phyloP scores from a whole-genome alignment of 2,113 vertebrate genomes.

The Platichthys flesus region DNA sequence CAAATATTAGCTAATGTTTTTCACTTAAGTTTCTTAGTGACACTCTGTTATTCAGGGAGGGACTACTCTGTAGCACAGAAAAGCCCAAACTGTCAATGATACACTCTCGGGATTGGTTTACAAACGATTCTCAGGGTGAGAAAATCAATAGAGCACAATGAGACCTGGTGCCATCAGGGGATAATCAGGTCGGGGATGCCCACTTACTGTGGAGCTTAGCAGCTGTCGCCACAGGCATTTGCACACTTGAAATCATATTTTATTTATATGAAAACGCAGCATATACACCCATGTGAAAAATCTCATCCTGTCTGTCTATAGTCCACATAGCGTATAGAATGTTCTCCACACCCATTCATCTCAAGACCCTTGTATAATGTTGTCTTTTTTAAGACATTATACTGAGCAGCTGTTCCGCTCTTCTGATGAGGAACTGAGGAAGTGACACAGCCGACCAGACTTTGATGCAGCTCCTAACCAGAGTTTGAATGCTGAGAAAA shows the following conservation, averaged over 20 bases:
- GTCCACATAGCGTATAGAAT: neutral
- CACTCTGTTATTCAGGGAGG: neutral
- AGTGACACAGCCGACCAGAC: constrained; percentile 63
- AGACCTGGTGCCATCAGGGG: constrained; percentile 33
- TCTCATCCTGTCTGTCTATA: neutral
- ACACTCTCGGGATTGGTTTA: constrained; percentile 48
- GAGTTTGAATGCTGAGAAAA: constrained; percentile 62
- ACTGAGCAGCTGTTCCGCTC: constrained; percentile 34
- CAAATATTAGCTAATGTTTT: no score
- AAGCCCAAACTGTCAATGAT: neutral
- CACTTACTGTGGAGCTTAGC: constrained; percentile 20
- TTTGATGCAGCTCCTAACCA: constrained; percentile 45
- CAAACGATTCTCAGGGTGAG: constrained; percentile 11
- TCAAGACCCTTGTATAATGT: neutral
- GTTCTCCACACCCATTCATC: neutral
- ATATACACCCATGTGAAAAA: neutral
- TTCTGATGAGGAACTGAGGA: constrained; percentile 64
- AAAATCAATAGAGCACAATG: constrained; percentile 46
- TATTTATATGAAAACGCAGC: neutral
- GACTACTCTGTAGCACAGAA: neutral
- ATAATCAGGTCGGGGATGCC: constrained; percentile 39
- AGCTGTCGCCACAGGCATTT: constrained; percentile 42
- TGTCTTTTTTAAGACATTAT: constrained; percentile 8
- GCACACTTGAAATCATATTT: constrained; percentile 16
- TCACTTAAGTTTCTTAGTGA: no score